Evolutionary conservation across 1,140 invertebrate genomes (phyloP).

Genomic region (Euwallacea similis): DNA sequence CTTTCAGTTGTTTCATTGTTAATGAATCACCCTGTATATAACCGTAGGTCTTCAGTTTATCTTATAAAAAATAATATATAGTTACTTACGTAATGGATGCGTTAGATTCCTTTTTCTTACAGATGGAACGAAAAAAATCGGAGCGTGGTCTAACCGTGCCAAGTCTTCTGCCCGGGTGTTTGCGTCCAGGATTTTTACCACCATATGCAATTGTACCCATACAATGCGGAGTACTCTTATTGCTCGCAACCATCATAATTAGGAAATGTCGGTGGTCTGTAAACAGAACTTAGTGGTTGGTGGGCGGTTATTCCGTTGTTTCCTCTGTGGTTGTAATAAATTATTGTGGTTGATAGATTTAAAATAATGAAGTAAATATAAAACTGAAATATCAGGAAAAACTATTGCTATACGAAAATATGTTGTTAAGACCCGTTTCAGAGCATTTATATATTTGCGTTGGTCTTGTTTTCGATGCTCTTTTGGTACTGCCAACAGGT

Average conservation of each 20-base stretch:
- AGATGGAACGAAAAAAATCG: conserved; percentile 52
- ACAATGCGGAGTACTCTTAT: conserved; percentile 49
- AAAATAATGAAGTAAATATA: background rate
- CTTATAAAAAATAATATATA: background rate
- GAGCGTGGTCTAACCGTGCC: conserved; percentile 51
- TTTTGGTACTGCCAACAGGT: background rate
- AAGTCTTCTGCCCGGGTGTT: conserved; percentile 50
- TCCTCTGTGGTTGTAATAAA: background rate
- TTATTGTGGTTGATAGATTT: conserved; percentile 1
- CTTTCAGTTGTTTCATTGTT: too few relatives aligned
- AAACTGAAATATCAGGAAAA: background rate
- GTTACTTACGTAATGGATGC: background rate
- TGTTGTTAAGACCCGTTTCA: background rate
- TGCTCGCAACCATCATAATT: conserved; percentile 48
- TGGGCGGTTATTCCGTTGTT: background rate
- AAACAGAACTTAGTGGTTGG: background rate
- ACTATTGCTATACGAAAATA: background rate
- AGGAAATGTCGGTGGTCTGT: conserved; percentile 27
- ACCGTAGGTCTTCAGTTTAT: background rate
- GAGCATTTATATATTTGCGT: background rate
- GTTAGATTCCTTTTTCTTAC: conserved; percentile 37
- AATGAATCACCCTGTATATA: too few relatives aligned
- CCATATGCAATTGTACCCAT: conserved; percentile 54
- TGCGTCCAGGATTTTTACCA: conserved; percentile 51
- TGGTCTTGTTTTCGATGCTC: background rate